Evolutionary conservation across 2,113 vertebrate genomes (phyloP).

Genomic region (Xiphorhynchus elegans): DNA sequence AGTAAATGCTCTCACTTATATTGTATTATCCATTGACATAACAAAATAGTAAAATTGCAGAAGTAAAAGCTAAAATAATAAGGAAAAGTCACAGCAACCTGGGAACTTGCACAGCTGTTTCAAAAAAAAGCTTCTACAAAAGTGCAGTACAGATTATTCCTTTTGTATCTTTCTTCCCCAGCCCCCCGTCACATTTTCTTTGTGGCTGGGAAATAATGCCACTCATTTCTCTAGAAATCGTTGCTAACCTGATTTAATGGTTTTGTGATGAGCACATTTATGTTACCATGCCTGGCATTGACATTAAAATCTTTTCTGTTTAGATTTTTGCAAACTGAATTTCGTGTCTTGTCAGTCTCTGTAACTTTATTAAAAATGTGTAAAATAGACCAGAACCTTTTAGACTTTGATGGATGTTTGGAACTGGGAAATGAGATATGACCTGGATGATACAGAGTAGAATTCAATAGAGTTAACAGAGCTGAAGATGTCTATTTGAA

Average conservation of each 20-base stretch:
- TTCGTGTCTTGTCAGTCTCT: background rate
- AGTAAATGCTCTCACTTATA: background rate
- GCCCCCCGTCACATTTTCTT: background rate
- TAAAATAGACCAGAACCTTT: conserved; percentile 37
- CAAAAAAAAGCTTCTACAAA: background rate
- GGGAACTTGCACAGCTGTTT: background rate
- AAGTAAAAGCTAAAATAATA: background rate
- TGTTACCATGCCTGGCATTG: background rate
- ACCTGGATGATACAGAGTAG: background rate
- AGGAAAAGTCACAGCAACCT: background rate
- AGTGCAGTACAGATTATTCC: background rate
- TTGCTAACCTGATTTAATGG: conserved; percentile 27
- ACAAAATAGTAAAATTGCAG: background rate
- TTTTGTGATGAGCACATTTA: conserved; percentile 2
- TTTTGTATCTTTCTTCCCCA: background rate
- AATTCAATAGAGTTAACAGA: conserved; percentile 39
- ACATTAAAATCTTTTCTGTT: conserved; percentile 20
- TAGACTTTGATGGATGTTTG: conserved; percentile 20
- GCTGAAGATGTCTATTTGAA: background rate
- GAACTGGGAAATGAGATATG: conserved; percentile 9
- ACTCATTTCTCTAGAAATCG: background rate
- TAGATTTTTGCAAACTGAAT: conserved; percentile 15
- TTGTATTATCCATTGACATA: background rate
- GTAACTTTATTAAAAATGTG: conserved; percentile 26
- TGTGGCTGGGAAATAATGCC: background rate